Percentiles rank a stretch among this genome's conserved stretches.
These are phyloP conservation scores for Gymnoscopelus microlampas DNA, from an alignment of 2,797 vertebrate species.

Conservation along the genomic window DNA sequence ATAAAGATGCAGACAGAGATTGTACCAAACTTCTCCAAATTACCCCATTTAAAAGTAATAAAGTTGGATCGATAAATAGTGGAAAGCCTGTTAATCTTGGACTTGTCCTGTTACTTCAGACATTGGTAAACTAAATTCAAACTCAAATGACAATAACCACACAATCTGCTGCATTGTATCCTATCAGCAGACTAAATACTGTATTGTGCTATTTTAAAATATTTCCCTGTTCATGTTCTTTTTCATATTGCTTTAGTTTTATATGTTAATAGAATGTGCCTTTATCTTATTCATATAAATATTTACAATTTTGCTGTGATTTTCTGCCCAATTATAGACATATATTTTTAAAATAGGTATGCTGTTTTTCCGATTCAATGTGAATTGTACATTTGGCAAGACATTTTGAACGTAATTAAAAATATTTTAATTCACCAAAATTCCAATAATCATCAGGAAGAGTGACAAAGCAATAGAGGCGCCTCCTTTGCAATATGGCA, in stretches of 20 bases:
- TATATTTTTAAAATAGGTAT: no score
- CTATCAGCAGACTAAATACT: constrained; percentile 53
- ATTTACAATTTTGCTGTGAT: background rate
- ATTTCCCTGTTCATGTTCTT: constrained; percentile 11
- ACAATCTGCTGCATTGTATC: constrained; percentile 68
- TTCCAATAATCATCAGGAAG: constrained; percentile 21
- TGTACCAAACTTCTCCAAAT: constrained; percentile 72
- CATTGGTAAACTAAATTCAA: constrained; percentile 47
- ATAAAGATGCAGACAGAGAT: constrained; percentile 80
- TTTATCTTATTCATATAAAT: constrained; percentile 39
- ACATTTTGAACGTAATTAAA: constrained; percentile 24
- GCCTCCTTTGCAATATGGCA: constrained; percentile 25
- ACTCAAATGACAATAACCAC: constrained; percentile 63
- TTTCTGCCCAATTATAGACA: constrained; percentile 12
- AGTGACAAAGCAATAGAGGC: constrained; percentile 19
- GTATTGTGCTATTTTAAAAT: constrained; percentile 39
- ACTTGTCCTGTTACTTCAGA: constrained; percentile 66
- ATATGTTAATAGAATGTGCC: constrained; percentile 37
- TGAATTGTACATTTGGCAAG: constrained; percentile 16
- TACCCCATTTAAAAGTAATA: constrained; percentile 81
- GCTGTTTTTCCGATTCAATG: background rate
- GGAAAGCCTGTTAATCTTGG: constrained; percentile 63
- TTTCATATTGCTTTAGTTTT: constrained; percentile 34
- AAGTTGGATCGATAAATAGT: constrained; percentile 75
- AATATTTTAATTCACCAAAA: constrained; percentile 45